Evolutionary conservation across 2,888 invertebrate genomes (phyloP), one percentile per base, ranked within the genome.

Genomic region (Antheraea assamensis): DNA sequence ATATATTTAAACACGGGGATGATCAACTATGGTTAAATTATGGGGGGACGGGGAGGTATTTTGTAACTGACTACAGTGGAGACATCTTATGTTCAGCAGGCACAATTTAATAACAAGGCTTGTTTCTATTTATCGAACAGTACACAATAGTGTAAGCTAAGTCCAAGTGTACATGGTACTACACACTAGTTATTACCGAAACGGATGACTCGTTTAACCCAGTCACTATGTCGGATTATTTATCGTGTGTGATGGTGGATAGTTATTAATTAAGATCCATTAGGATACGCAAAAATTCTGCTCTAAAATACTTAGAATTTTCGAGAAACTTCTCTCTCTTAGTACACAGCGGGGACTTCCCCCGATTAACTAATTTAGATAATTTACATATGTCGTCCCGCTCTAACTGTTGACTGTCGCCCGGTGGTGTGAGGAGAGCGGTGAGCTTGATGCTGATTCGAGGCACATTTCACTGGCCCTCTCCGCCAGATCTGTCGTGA

Each of bases 401-500:
- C 68, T 68, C 68, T 68, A 68, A 68, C 68, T 76, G 49, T 72
- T 72, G 19, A 49, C 42, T 52, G 75, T 52, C 74, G 80, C 58
- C 10, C 77, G 75, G 55, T 80, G 82, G 74, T 78, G 82, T 13
- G 84, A 78, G 4, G 84, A 82, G 31, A 77, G 76, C 1, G 85
- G 85, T 8, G 86, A 85, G 49, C 82, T 83, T 27, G 78, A 58
- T 0, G 80, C 77, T 0, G 86, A 82, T 35, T 83, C 83, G 31
- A 82, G 74, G 78, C 85, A 80, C 42, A 79, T 73, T 68, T 81
- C 81, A 0, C 80, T 76, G 0, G 92, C 92, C 73, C 87, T 87
- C 21, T 91, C 90, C 0, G 92, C 92, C 4, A 92, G 73, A 1
- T 92, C 89, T 19, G 83, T 83, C 0, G 89, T 89, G n/a, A 92